Percentiles rank a stretch among this genome's conserved stretches.
phyloP scores from a whole-genome alignment of 2,113 vertebrate species.

The Neotoma lepida region DNA sequence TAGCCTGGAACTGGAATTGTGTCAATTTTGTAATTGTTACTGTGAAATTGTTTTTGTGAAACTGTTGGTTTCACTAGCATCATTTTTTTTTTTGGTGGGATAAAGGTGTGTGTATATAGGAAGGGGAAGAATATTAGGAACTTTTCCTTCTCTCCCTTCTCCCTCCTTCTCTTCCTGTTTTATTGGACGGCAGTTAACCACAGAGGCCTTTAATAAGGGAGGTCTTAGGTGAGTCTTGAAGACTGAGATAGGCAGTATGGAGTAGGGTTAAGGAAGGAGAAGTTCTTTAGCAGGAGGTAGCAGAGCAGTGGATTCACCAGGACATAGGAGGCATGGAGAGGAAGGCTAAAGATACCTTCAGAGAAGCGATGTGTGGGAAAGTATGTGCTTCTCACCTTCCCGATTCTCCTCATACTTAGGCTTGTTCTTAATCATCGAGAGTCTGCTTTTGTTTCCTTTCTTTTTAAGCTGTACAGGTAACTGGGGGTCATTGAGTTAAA shows the following conservation, averaged over 20 bases:
- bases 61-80: neutral
- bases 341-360: neutral
- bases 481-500: slow-evolving; percentile 5
- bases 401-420: neutral
- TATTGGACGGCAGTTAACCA: neutral
- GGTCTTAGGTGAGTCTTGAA: neutral
- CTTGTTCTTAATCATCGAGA: slow-evolving; percentile 3
- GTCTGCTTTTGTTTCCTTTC: slow-evolving; percentile 23
- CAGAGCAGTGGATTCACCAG: neutral
- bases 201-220: neutral
- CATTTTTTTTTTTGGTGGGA: neutral
- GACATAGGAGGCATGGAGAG: neutral
- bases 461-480: neutral
- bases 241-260: neutral
- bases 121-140: neutral
- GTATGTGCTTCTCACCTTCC: neutral
- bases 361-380: neutral
- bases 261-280: neutral
- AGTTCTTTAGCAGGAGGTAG: neutral
- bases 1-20: neutral
- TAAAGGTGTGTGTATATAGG: neutral
- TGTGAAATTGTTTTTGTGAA: too few species aligned
- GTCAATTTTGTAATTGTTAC: neutral
- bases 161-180: neutral
- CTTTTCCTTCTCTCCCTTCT: neutral